These are phyloP conservation scores for Sinohyriopsis cumingii DNA, from an alignment of 2,888 invertebrate species.

Conservation along the genomic window DNA sequence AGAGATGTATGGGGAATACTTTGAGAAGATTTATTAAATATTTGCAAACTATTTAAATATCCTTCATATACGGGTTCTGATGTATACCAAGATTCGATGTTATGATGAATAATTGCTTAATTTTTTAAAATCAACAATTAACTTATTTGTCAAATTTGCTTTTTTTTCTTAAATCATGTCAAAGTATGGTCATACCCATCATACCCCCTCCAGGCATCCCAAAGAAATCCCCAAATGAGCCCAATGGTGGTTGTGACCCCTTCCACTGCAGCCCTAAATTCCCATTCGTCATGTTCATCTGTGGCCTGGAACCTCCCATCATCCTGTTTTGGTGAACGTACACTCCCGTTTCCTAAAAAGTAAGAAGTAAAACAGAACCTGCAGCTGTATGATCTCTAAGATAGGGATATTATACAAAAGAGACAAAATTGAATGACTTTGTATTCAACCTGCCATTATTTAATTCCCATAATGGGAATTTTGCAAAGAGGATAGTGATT, in stretches of 20 bases:
- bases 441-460: no score
- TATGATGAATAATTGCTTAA: no score
- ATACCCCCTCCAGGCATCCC: slow-evolving; percentile 77
- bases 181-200: slow-evolving; percentile 71
- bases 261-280: slow-evolving; percentile 74
- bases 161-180: no score
- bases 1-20: no score
- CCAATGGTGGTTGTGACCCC: slow-evolving; percentile 73
- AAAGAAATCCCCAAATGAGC: slow-evolving; percentile 82
- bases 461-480: no score
- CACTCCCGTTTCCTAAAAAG: slow-evolving; percentile 53
- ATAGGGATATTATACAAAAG: not conserved
- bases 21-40: no score
- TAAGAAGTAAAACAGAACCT: slow-evolving; percentile 2
- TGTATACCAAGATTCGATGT: no score
- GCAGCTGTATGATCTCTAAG: not conserved
- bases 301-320: slow-evolving; percentile 35
- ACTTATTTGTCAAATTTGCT: no score
- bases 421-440: not conserved
- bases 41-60: no score
- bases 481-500: no score
- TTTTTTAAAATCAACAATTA: no score
- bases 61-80: no score
- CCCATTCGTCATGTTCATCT: slow-evolving; percentile 41
- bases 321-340: slow-evolving; percentile 43